A percentile compares a stretch with the other conserved stretches of the same genome.
These are phyloP conservation scores for Pseudococcus viburni DNA, from an alignment of 2,888 invertebrate genomes.

Conservation along the genomic window DNA sequence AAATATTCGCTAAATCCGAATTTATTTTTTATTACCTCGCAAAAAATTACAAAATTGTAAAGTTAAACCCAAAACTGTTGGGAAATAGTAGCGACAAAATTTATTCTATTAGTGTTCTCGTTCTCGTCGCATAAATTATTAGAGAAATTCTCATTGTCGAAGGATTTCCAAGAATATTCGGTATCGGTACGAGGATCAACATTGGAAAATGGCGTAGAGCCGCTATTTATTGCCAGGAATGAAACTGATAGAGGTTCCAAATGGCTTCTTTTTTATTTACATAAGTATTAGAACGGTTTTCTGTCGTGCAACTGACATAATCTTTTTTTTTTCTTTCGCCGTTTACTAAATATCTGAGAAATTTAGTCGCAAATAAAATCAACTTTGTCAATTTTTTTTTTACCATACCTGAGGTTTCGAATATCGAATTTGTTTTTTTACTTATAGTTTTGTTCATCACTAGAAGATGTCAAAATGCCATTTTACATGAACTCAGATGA, in stretches of 20 bases:
- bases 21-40: neutral
- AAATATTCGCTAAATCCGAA: neutral
- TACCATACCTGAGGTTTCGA: neutral
- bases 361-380: neutral
- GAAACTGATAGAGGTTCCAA: constrained; percentile 41
- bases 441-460: too few species aligned
- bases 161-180: constrained; percentile 44
- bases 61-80: constrained; percentile 10
- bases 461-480: too few species aligned
- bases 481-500: too few species aligned
- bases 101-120: constrained; percentile 36
- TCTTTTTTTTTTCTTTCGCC: neutral
- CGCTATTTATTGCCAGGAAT: constrained; percentile 54
- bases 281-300: constrained; percentile 41
- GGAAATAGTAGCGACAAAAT: constrained; percentile 3
- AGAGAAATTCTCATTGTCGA: constrained; percentile 45
- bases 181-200: constrained; percentile 49
- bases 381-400: neutral
- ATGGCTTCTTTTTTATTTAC: constrained; percentile 52
- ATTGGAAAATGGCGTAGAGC: constrained; percentile 37
- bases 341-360: neutral
- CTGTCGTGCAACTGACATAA: constrained; percentile 42
- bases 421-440: neutral
- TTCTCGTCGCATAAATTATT: constrained; percentile 33
- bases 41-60: constrained; percentile 16